Base-by-base conservation (phyloP, 2,888 invertebrate species). In the Gibbula magus region DNA sequence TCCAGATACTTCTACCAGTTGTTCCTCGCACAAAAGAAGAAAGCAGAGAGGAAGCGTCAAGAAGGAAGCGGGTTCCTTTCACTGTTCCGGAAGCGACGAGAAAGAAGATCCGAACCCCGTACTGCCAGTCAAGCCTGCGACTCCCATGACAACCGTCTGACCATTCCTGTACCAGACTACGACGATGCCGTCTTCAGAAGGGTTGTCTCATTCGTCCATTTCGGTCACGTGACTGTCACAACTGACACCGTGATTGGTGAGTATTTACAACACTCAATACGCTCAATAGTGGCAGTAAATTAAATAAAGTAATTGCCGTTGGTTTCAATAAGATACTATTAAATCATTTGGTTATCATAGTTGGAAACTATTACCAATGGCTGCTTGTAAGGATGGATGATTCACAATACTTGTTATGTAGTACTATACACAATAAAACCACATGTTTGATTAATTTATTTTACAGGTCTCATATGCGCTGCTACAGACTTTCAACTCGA, bases 191-290 rank as follows among this genome's bases (percentile, higher is more conserved):
- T 75, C 2, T 54, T 75, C 32, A 29, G 53, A 22, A 75, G 29
- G 35, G 35, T 75, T 16, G 20, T 75, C 16, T 16, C 52, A 20
- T 76, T 76, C 35, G n/a, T 76, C 22, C 76, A 76, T 32, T 54
- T 76, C 32, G 76, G 76, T 76, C 35, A 76, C 32, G 76, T 76
- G 53, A 35, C 53, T n/a, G 54, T 76, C 7, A 56, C 76, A n/a
- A 53, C 76, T 3, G 76, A 76, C 8, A 76, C 56, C 22, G 56
- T 76, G 22, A 54, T 76, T n/a, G 76, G 76, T 76, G 32, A 76
- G 75, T 29, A 45, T 20, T 39, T 3, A 18, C 35, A 35, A 35
- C 35, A n/a, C n/a, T n/a, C n/a, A n/a, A n/a, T n/a, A n/a, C n/a
- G n/a, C n/a, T n/a, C n/a, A 61, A 13, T 10, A 61, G 61, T 18